Percentiles rank a stretch among this genome's conserved stretches.
Evolutionary conservation across 2,888 invertebrate species (phyloP).

Genomic region (Volucella inflata): DNA sequence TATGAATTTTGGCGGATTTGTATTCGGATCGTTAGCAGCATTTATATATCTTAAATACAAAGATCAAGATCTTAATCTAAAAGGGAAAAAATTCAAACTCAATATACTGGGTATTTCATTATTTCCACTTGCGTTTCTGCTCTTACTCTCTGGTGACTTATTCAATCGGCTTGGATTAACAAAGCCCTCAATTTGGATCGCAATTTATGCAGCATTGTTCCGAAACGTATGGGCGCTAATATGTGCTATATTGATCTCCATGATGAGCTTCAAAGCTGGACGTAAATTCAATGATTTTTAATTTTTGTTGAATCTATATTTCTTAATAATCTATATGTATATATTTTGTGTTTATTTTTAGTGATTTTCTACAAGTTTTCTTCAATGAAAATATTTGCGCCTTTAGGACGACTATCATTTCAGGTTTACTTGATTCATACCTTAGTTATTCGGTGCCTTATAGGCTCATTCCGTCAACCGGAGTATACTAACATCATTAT

Average conservation of each 20-base stretch:
- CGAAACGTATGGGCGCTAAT: conserved; percentile 82
- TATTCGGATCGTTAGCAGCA: conserved; percentile 79
- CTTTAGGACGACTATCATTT: conserved; percentile 80
- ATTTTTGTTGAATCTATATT: not conserved
- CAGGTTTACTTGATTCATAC: conserved; percentile 81
- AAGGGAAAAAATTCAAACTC: conserved; percentile 75
- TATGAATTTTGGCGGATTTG: conserved; percentile 81
- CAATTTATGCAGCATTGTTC: conserved; percentile 82
- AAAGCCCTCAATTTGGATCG: conserved; percentile 81
- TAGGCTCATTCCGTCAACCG: conserved; percentile 78
- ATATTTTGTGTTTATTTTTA: conserved; percentile 52
- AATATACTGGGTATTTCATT: conserved; percentile 77
- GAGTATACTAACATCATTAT: conserved; percentile 77
- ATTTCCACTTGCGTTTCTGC: conserved; percentile 65
- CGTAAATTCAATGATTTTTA: conserved; percentile 77
- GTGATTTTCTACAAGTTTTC: conserved; percentile 79
- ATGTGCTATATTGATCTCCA: conserved; percentile 78
- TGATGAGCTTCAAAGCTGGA: conserved; percentile 80
- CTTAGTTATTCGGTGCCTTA: conserved; percentile 77
- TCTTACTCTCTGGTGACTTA: conserved; percentile 78
- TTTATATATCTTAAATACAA: conserved; percentile 77
- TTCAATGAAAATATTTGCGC: conserved; percentile 77
- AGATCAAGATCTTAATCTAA: conserved; percentile 47
- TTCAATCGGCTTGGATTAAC: conserved; percentile 80
- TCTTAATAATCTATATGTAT: no score